Conservation (phyloP, 2,888 invertebrate species). For the Lumbricus terrestris region DNA sequence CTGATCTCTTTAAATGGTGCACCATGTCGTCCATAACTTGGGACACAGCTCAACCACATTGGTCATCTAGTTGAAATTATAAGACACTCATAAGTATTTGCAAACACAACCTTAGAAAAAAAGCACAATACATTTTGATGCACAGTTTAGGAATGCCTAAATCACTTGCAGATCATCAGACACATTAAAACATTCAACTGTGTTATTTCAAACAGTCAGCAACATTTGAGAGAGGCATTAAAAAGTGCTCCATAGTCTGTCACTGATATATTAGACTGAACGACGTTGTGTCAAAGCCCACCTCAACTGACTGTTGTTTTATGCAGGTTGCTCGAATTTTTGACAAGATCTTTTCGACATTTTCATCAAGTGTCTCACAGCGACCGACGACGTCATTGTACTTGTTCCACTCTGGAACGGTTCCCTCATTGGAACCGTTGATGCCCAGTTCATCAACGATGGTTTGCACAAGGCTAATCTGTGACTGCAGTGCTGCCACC, state of each 20-base stretch:
- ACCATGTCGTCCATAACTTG: background rate
- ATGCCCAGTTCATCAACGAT: background rate
- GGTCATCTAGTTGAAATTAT: background rate
- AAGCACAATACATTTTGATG: background rate
- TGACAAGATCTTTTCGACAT: background rate
- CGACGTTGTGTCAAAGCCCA: background rate
- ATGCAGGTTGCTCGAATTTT: slow-evolving; percentile 6
- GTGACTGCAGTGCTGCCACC: background rate
- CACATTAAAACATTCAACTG: background rate
- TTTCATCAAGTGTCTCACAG: background rate
- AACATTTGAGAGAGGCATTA: background rate
- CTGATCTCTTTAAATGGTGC: too few relatives aligned
- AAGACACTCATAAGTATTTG: background rate
- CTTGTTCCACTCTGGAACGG: background rate
- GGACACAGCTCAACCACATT: background rate
- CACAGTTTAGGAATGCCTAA: background rate
- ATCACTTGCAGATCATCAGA: background rate
- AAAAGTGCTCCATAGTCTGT: background rate
- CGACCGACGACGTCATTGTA: background rate
- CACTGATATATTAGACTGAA: background rate
- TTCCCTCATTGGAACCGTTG: background rate
- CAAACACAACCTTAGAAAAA: background rate
- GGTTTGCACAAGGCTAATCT: background rate
- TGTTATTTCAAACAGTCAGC: background rate
- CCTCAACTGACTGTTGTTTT: slow-evolving; percentile 11